A percentile compares a stretch with the other conserved stretches of the same genome.
Conservation (phyloP, 2,113 vertebrate genomes). For the Zapornia atra region DNA sequence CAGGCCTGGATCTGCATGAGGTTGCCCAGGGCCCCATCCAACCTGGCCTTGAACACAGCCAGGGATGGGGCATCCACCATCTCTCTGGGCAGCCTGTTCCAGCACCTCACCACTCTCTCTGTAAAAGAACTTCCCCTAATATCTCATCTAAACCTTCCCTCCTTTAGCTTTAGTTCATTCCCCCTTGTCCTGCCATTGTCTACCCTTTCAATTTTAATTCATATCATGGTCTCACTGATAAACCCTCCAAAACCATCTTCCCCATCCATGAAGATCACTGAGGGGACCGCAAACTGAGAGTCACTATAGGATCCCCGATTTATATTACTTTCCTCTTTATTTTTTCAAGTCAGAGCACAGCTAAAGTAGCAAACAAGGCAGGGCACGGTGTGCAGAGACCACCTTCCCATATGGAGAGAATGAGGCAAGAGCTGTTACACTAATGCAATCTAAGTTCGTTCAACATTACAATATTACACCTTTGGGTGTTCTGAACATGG, state of each 20-base stretch:
- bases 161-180: no score
- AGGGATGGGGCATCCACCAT: no score
- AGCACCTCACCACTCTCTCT: no score
- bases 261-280: neutral
- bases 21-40: no score
- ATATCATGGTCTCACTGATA: neutral
- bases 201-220: no score
- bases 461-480: neutral
- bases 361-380: neutral
- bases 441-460: neutral
- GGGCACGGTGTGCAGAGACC: neutral
- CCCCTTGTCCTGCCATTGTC: no score
- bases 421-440: neutral
- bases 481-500: slow-evolving; percentile 4
- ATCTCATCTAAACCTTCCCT: no score
- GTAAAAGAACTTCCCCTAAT: no score
- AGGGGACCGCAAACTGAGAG: neutral
- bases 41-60: no score
- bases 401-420: neutral
- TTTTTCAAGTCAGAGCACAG: neutral
- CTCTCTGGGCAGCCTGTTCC: no score
- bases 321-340: neutral
- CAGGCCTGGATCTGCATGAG: no score
- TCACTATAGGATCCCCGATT: neutral
- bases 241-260: neutral